Evolutionary conservation across 1,140 invertebrate species (phyloP), one percentile per base, ranked within the genome.

Genomic region (Sinella curviseta): DNA sequence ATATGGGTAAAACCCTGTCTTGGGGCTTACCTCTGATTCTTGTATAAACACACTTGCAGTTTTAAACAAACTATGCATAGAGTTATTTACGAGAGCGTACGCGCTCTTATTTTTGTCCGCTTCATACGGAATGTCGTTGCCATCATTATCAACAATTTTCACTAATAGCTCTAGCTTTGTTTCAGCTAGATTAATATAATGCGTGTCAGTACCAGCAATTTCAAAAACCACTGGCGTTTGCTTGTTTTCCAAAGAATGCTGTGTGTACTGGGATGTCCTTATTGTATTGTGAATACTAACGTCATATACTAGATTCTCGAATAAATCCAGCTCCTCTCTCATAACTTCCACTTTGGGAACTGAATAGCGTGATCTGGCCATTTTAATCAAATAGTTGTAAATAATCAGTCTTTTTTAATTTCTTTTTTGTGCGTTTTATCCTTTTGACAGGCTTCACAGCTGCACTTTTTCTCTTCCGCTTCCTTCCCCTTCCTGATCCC

Each of bases 1-100:
- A 81, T 87, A 88, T n/a, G 85, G 84, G 83, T 89, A 88, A 20
- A 85, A 86, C 78, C 86, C 86, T 67, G 85, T 86, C 26, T 86
- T 82, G 0, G 86, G 84, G 20, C 86, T 87, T 1, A 89, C 81
- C 28, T 87, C 80, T 84, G 86, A 87, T 82, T 88, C 86, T 84
- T 88, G 88, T 4, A 89, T 84, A 81, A 85, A 86, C 24, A 88
- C 80, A 80, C 87, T 85, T 0, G 88, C 80, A 77, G 87, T 85
- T 81, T 80, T 85, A 77, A 88, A 88, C 35, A 88, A 79, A n/a
- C 85, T 86, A 83, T 87, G 86, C 33, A 87, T 14, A 79, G 86
- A 85, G 84, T 88, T 87, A 82, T 87, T 87, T 4, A 85, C 80
- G 20, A 83, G 83, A 17, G 77, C 79, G 31, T 70, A 70, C 4